Conservation (phyloP, 2,797 vertebrate genomes). For the Brachymystax lenok region DNA sequence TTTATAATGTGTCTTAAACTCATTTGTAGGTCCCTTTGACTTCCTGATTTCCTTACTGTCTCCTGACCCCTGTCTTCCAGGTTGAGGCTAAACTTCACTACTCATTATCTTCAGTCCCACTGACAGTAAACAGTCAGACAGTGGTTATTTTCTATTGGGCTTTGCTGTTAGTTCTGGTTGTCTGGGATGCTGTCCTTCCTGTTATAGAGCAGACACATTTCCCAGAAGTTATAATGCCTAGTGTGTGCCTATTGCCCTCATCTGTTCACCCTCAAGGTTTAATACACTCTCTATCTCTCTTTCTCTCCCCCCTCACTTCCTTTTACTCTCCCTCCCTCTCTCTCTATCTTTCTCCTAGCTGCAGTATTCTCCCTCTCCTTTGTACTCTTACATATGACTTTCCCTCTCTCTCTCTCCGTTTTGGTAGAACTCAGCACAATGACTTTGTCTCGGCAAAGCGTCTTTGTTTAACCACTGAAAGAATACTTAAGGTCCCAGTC, state of each 20-base stretch:
- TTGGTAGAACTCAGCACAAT: slow-evolving; percentile 17
- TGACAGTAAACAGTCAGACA: slow-evolving; percentile 17
- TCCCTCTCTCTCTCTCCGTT: background rate
- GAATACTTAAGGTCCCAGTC: slow-evolving; percentile 22
- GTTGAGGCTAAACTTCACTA: slow-evolving; percentile 13
- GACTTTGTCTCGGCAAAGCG: slow-evolving; percentile 6
- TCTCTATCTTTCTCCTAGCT: background rate
- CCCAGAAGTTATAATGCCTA: background rate
- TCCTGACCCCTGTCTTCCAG: background rate
- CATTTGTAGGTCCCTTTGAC: too few species aligned
- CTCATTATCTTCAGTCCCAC: slow-evolving; percentile 16
- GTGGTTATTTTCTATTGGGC: slow-evolving; percentile 15
- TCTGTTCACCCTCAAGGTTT: background rate
- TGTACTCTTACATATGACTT: slow-evolving; percentile 9
- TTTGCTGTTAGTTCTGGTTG: slow-evolving; percentile 21
- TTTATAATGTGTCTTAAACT: slow-evolving; percentile 13
- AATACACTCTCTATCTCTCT: background rate
- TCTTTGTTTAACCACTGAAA: slow-evolving; percentile 37
- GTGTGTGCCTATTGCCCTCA: background rate
- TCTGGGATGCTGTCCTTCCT: slow-evolving; percentile 9
- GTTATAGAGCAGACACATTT: slow-evolving; percentile 16
- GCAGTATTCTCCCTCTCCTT: background rate
- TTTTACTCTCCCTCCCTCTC: background rate
- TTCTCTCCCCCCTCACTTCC: background rate
- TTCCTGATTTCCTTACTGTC: background rate